These are phyloP conservation scores for Rhinopomastus cyanomelas DNA, from an alignment of 2,113 vertebrate species.

Conservation along the genomic window DNA sequence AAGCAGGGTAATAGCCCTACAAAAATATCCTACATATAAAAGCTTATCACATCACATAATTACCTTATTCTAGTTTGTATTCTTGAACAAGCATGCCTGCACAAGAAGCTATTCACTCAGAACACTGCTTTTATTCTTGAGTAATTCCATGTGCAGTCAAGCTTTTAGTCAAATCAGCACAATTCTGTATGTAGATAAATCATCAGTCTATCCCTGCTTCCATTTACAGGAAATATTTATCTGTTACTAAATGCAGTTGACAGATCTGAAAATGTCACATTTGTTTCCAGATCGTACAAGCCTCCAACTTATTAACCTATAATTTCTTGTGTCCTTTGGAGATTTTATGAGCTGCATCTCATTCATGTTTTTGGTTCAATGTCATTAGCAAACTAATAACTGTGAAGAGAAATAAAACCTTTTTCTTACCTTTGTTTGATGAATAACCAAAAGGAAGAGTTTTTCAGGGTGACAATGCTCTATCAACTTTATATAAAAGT, in stretches of 20 bases:
- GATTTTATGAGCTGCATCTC: not conserved
- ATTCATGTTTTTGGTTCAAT: not conserved
- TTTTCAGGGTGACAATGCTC: not conserved
- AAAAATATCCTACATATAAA: not conserved
- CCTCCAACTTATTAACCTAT: not conserved
- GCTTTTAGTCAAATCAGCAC: constrained; percentile 41
- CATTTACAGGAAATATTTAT: constrained; percentile 7
- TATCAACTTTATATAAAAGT: not conserved
- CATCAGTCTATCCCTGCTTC: not conserved
- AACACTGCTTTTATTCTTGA: constrained; percentile 37
- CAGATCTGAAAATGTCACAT: not conserved
- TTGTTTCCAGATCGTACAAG: not conserved
- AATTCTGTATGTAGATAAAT: not conserved
- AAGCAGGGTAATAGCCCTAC: not conserved
- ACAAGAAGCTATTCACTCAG: not conserved
- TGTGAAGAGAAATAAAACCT: not conserved
- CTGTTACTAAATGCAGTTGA: constrained; percentile 9
- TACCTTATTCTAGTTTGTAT: constrained; percentile 14
- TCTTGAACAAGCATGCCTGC: constrained; percentile 16
- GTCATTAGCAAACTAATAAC: not conserved
- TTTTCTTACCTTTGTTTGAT: not conserved
- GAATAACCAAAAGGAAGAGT: not conserved
- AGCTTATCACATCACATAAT: not conserved
- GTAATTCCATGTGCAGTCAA: constrained; percentile 8
- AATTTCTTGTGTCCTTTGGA: not conserved